A percentile compares a stretch with the other conserved stretches of the same genome.
Evolutionary conservation across 2,797 vertebrate genomes (phyloP).

Genomic region (Danio tinwini): DNA sequence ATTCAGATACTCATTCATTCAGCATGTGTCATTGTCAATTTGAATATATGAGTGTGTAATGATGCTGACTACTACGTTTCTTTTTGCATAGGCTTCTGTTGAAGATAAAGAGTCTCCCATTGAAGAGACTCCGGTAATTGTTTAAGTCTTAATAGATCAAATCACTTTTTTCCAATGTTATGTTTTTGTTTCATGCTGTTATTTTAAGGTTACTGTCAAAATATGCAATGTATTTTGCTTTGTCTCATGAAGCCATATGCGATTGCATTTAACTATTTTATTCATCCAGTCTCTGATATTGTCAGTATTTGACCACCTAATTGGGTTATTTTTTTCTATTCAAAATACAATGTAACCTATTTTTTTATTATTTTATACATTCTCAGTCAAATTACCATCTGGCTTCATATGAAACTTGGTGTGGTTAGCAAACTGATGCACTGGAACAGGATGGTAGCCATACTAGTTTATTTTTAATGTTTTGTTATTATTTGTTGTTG

Average conservation of each 20-base stretch:
- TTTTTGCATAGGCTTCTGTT: slow-evolving; percentile 59
- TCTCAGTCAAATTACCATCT: background rate
- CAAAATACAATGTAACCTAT: background rate
- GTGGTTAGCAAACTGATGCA: slow-evolving; percentile 15
- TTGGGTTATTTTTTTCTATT: background rate
- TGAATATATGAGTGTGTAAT: slow-evolving; percentile 30
- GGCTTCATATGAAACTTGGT: slow-evolving; percentile 31
- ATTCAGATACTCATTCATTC: background rate
- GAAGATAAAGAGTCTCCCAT: slow-evolving; percentile 65
- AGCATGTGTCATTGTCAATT: background rate
- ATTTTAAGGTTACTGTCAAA: background rate
- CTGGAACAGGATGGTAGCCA: slow-evolving; percentile 27
- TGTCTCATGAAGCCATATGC: slow-evolving; percentile 52
- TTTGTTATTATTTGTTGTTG: background rate
- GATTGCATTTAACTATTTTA: background rate
- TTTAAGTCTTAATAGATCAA: slow-evolving; percentile 35
- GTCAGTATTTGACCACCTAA: background rate
- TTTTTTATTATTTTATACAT: background rate
- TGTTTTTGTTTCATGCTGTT: background rate
- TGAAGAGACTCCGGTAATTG: slow-evolving; percentile 67
- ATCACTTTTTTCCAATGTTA: background rate
- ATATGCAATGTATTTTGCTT: slow-evolving; percentile 21
- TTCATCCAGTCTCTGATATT: background rate
- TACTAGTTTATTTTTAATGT: background rate
- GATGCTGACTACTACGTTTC: slow-evolving; percentile 45